These are phyloP conservation scores for Dyspetes luteomarginatus DNA, from an alignment of 2,888 invertebrate genomes.

Conservation along the genomic window DNA sequence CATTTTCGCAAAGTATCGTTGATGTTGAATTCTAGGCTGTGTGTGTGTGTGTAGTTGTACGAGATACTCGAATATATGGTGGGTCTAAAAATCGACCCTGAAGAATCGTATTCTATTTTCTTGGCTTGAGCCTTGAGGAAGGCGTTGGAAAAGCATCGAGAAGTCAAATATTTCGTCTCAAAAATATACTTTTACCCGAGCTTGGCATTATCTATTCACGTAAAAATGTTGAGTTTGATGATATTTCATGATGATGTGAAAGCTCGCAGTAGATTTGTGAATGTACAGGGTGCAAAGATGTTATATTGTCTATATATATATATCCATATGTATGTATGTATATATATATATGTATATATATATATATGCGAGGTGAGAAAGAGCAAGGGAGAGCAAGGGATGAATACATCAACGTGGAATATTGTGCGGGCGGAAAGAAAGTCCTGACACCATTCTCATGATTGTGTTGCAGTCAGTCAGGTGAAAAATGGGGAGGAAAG, in stretches of 20 bases:
- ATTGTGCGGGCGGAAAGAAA: constrained; percentile 20
- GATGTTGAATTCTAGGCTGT: no score
- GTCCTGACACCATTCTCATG: constrained; percentile 46
- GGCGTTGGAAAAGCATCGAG: not conserved
- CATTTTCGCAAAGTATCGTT: constrained; percentile 37
- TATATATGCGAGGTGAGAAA: not conserved
- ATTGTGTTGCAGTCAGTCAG: constrained; percentile 47
- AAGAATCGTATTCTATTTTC: constrained; percentile 18
- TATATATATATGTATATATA: not conserved
- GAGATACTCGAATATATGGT: no score
- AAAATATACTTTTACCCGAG: constrained; percentile 60
- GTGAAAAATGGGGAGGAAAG: constrained; percentile 37
- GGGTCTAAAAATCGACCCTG: not conserved
- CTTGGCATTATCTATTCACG: constrained; percentile 60
- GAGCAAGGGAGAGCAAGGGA: constrained; percentile 18
- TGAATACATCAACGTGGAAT: constrained; percentile 38
- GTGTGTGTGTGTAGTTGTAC: no score
- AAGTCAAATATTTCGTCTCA: constrained; percentile 27
- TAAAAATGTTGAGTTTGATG: constrained; percentile 63
- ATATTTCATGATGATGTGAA: constrained; percentile 64
- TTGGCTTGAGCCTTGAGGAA: constrained; percentile 11
- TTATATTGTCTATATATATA: not conserved
- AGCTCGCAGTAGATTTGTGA: constrained; percentile 57
- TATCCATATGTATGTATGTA: not conserved
- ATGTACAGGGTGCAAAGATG: constrained; percentile 4